Base-by-base conservation (phyloP, 2,113 vertebrate species). In the Eublepharis macularius region DNA sequence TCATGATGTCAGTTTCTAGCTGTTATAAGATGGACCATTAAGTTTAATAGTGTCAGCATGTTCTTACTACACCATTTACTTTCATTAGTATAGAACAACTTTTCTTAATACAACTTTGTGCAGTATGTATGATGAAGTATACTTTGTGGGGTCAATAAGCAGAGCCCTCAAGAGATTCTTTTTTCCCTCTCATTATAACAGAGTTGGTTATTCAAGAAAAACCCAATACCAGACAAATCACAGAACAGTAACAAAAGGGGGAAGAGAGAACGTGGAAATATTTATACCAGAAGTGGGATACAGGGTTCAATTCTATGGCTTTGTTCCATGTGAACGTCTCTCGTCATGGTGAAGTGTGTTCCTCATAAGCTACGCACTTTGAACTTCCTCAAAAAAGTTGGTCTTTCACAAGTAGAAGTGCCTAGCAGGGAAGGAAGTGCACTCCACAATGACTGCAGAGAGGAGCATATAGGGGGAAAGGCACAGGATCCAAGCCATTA, bases 41-140 rank as follows among this genome's bases (percentile, higher is more conserved):
- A 88, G 47, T 87, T 87, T 87, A 87, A 85, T 69, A 87, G 76
- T 75, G 66, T 78, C 80, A 41, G 17, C 75, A 49, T 85, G 41
- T 77, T 89, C 72, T 83, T 74, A 75, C 34, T 77, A 75, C 83
- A 32, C 73, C 73, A 79, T 84, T 79, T 87, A 76, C 76, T 69
- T 79, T 85, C 49, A 85, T 60, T 79, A 57, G 34, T 81, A 29
- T 69, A 82, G 73, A 85, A 43, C 54, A 76, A 86, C 63, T 49
- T 63, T 84, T 84, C 82, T 77, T 77, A 88, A 73, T 82, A 32
- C 6, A 83, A 81, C 41, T 36, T 81, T 34, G 34, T 5, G 34
- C 10, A 77, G 68, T 83, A 24, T 47, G 68, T 19, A 76, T 29
- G 66, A 85, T 70, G 54, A 43, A 49, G 47, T 36, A 36, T n/a